Evolutionary conservation across 2,113 vertebrate genomes (phyloP).

Genomic region (Ptychochromis oligacanthus): DNA sequence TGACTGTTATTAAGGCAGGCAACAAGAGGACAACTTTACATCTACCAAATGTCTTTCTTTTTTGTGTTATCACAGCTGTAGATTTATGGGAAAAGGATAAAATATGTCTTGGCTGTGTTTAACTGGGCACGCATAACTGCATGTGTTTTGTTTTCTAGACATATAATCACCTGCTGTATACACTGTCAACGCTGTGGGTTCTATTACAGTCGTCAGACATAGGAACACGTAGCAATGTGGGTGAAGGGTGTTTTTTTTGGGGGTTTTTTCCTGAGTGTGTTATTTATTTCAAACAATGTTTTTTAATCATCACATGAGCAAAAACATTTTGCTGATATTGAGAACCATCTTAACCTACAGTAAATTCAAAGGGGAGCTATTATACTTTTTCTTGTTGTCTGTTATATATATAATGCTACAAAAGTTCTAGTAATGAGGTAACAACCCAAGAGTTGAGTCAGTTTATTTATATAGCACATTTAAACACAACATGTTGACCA

Average conservation of each 20-base stretch:
- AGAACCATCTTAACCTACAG: no score
- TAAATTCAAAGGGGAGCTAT: no score
- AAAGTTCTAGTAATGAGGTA: no score
- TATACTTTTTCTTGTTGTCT: no score
- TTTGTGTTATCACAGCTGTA: not conserved
- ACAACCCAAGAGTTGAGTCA: not conserved
- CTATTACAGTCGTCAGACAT: not conserved
- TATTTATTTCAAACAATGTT: no score
- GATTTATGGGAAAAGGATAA: not conserved
- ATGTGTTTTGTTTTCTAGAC: constrained; percentile 8
- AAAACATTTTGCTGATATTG: not conserved
- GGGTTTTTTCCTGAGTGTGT: not conserved
- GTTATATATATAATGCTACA: not conserved
- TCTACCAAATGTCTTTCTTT: not conserved
- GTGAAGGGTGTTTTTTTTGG: not conserved
- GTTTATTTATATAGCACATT: not conserved
- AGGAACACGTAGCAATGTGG: not conserved
- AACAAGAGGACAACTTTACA: not conserved
- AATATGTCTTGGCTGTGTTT: not conserved
- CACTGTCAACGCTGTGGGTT: not conserved
- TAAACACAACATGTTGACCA: not conserved
- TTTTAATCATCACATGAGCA: not conserved
- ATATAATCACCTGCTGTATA: not conserved
- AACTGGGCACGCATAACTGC: not conserved
- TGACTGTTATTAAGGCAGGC: not conserved